Evolutionary conservation across 2,113 vertebrate species (phyloP).

Genomic region (Enhydra lutris): DNA sequence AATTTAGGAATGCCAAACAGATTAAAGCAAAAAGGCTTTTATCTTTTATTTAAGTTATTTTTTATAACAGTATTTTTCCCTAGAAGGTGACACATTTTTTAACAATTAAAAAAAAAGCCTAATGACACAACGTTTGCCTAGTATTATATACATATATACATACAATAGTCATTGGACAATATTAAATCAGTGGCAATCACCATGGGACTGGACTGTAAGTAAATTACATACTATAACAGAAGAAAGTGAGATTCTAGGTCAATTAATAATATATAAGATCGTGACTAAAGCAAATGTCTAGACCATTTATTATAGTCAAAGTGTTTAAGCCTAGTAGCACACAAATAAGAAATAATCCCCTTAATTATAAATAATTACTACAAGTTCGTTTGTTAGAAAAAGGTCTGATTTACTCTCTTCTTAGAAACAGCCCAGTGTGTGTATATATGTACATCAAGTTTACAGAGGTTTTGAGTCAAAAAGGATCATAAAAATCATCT

Average conservation of each 20-base stretch:
- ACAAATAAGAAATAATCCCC: not conserved
- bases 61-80: not conserved
- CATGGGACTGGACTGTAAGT: not conserved
- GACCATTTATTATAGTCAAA: not conserved
- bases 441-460: not conserved
- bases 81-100: not conserved
- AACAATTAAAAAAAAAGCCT: not conserved
- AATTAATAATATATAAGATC: not conserved
- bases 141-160: not conserved
- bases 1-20: not conserved
- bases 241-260: not conserved
- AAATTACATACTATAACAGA: not conserved
- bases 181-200: not conserved
- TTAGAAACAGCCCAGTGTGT: not conserved
- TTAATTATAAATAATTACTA: not conserved
- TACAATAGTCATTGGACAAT: not conserved
- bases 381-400: not conserved
- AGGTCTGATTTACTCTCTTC: not conserved
- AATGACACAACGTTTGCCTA: not conserved
- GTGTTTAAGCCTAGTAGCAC: not conserved
- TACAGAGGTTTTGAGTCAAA: not conserved
- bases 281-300: not conserved
- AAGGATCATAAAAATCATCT: not conserved
- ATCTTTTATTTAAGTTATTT: conserved; percentile 25
- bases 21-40: not conserved